Evolutionary conservation across 2,113 vertebrate genomes (phyloP).

Genomic region (Xenotilapia flavipinnis): DNA sequence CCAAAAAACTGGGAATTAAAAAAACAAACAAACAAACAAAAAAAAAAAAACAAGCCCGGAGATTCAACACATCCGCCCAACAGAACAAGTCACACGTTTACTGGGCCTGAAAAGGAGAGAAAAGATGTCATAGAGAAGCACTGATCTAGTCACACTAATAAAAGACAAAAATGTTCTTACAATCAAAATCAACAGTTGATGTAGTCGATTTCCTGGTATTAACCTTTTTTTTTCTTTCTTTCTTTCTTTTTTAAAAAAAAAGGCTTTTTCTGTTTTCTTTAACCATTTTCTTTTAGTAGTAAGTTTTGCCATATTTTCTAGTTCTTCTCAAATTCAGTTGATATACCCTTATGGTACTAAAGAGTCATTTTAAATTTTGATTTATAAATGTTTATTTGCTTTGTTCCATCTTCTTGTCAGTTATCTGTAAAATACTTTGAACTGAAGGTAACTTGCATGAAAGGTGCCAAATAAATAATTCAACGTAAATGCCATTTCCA

Average conservation of each 20-base stretch:
- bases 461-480: not conserved
- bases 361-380: not conserved
- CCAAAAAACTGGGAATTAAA: not conserved
- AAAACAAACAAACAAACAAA: not conserved
- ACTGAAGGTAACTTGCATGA: not conserved
- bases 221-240: not conserved
- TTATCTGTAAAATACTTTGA: not conserved
- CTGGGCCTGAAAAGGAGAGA: conserved; percentile 62
- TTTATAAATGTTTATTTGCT: not conserved
- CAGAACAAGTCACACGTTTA: conserved; percentile 25
- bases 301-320: not conserved
- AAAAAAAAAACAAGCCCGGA: conserved; percentile 30
- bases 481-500: not conserved
- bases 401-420: not conserved
- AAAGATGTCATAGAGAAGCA: not conserved
- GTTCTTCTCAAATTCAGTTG: not conserved
- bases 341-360: not conserved
- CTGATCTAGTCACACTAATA: not conserved
- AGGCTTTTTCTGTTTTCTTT: not conserved
- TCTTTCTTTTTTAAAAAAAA: too few species aligned
- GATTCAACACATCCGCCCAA: conserved; percentile 9
- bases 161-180: not conserved
- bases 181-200: not conserved
- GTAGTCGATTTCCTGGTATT: not conserved
- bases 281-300: not conserved